Base-by-base conservation (phyloP, 2,113 vertebrate species). In the Rhinoptilus africanus region DNA sequence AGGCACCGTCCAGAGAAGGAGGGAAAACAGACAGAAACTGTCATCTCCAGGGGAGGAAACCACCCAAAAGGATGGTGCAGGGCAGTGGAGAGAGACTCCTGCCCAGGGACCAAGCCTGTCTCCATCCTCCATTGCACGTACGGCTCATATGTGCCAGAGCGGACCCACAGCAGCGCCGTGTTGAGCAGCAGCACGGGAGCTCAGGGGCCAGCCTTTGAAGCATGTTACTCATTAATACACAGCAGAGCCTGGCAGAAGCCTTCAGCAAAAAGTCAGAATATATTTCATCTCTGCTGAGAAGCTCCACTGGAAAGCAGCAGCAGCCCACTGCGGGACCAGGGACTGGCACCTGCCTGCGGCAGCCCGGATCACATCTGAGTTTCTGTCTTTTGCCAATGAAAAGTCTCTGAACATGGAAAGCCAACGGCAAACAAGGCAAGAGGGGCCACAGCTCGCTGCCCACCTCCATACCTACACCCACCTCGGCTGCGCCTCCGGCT, bases 401-500 rank as follows among this genome's bases (percentile, higher is more conserved):
- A 86, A 74, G 32, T 13, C 59, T 81, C 51, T 7, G 2, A 51
- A 71, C 10, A 11, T 35, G 14, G 27, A 22, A 47, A 53, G 43
- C 22, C 0, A 5, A 68, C 0, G 0, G 60, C 35, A 60, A 39
- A 32, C 12, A 35, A 69, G 24, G 85, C 35, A 78, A 81, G 34
- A 53, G 23, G 43, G 24, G 28, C 22, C 71, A 4, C 0, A 1
- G 37, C 66, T 76, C 0, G 0, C 37, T 28, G 4, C 68, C 74
- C 18, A 0, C 54, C 67, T 27, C 7, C 11, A 3, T 2, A 1
- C 12, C 96, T 80, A 85, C 45, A 78, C 91, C 35, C 98, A 99
- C 99, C 99, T 99, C 99, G 98, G 97, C 99, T 99, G 87, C 99
- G 99, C 83, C 99, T 98, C 43, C 99, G 98, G 97, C 99, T 99